Percentiles rank a stretch among this genome's conserved stretches.
These are phyloP conservation scores for Caenorhabditis japonica DNA, from an alignment of 2,888 invertebrate genomes.

Conservation along the genomic window DNA sequence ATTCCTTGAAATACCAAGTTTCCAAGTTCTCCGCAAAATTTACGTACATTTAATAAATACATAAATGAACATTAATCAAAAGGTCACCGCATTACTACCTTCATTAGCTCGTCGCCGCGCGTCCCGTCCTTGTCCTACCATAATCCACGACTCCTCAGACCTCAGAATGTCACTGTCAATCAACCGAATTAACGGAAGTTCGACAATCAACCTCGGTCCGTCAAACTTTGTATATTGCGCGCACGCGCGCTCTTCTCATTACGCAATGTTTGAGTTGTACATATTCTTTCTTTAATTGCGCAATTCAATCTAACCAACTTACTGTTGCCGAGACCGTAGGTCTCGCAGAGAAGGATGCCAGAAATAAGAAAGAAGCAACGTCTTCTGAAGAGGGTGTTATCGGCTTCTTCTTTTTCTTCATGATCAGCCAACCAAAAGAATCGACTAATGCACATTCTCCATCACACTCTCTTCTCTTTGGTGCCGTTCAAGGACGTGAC, in stretches of 20 bases:
- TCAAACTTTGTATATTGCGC: conserved; percentile 46
- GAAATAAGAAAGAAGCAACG: conserved; percentile 8
- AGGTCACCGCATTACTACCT: too few relatives aligned
- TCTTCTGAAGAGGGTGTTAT: conserved; percentile 32
- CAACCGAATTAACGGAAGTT: conserved; percentile 38
- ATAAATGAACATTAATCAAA: too few relatives aligned
- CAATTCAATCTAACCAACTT: conserved; percentile 24
- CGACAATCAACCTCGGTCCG: conserved; percentile 29
- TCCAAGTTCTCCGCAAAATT: too few relatives aligned
- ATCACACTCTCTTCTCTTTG: conserved; percentile 33
- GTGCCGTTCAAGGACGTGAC: conserved; percentile 46
- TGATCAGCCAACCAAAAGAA: too few relatives aligned
- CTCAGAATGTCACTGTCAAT: conserved; percentile 19
- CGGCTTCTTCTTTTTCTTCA: too few relatives aligned
- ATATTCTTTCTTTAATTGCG: too few relatives aligned
- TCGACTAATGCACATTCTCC: too few relatives aligned
- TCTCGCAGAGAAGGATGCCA: conserved; percentile 1
- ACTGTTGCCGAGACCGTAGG: conserved; percentile 8
- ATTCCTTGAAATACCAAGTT: too few relatives aligned
- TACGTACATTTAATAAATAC: too few relatives aligned
- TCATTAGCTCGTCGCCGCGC: too few relatives aligned
- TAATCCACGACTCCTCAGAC: conserved; percentile 2
- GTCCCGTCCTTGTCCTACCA: conserved; percentile 9
- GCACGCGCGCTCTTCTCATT: conserved; percentile 18
- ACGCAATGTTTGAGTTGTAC: conserved; percentile 38